A percentile compares a stretch with the other conserved stretches of the same genome.
These are phyloP conservation scores for Nomada goodeniana DNA, from an alignment of 2,888 invertebrate genomes.

Conservation along the genomic window DNA sequence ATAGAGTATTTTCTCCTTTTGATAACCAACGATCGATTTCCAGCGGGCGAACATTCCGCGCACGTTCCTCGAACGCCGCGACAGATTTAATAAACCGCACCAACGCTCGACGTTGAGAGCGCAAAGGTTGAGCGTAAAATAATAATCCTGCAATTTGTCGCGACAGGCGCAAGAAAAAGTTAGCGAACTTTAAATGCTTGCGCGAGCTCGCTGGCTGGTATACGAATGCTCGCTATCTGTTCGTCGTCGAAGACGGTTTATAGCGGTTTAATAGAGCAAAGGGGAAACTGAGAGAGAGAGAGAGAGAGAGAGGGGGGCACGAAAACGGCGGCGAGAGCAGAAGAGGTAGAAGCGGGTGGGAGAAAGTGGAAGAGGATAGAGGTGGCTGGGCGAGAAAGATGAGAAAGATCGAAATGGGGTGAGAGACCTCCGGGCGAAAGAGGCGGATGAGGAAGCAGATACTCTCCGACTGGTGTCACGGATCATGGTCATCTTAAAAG, in stretches of 20 bases:
- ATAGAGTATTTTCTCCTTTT: conserved; percentile 51
- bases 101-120: neutral
- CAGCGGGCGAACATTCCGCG: conserved; percentile 29
- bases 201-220: conserved; percentile 44
- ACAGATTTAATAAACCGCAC: neutral
- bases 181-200: conserved; percentile 36
- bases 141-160: neutral
- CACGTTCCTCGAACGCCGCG: conserved; percentile 3
- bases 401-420: conserved; percentile 61
- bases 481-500: conserved; percentile 74
- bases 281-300: conserved; percentile 5
- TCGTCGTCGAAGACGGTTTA: conserved; percentile 63
- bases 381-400: neutral
- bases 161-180: no score
- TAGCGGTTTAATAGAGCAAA: conserved; percentile 53
- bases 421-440: conserved; percentile 59
- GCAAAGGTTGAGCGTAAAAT: neutral
- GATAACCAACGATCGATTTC: conserved; percentile 22
- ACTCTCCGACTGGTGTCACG: conserved; percentile 67
- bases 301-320: neutral
- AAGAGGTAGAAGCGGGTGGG: neutral
- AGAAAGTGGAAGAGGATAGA: no score
- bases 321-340: neutral
- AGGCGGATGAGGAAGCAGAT: conserved; percentile 62
- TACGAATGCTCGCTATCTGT: conserved; percentile 62